phyloP scores from a whole-genome alignment of 2,113 vertebrate species.

The Australoheros scitulus region DNA sequence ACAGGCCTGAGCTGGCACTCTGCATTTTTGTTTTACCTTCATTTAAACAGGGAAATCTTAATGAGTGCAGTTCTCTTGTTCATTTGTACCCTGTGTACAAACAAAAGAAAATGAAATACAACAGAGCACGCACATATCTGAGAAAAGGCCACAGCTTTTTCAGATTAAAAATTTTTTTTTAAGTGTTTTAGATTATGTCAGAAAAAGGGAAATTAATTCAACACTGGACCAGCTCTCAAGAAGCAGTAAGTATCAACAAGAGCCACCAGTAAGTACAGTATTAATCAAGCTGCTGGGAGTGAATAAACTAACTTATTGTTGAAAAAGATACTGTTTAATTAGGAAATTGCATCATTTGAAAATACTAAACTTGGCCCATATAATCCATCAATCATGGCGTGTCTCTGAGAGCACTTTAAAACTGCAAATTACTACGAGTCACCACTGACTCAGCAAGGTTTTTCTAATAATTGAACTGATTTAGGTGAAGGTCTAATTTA shows the following conservation, averaged over 20 bases:
- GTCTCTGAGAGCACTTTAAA: background rate
- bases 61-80: conserved; percentile 65
- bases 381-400: background rate
- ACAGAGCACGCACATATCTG: conserved; percentile 30
- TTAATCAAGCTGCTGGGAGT: conserved; percentile 35
- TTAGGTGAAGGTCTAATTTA: background rate
- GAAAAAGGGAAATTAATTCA: background rate
- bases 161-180: too few species aligned
- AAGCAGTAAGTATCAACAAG: conserved; percentile 1
- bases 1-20: background rate
- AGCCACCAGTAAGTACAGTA: background rate
- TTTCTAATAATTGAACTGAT: background rate
- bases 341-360: background rate
- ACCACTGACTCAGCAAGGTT: background rate
- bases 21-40: conserved; percentile 66
- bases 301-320: background rate
- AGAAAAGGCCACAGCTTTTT: background rate
- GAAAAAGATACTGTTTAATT: background rate
- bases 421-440: background rate
- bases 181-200: background rate
- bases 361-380: background rate
- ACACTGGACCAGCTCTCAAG: background rate
- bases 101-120: conserved; percentile 27
- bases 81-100: conserved; percentile 74
- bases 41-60: conserved; percentile 75